Evolutionary conservation across 2,888 invertebrate species (phyloP).

Genomic region (Balanococcus diminutus): DNA sequence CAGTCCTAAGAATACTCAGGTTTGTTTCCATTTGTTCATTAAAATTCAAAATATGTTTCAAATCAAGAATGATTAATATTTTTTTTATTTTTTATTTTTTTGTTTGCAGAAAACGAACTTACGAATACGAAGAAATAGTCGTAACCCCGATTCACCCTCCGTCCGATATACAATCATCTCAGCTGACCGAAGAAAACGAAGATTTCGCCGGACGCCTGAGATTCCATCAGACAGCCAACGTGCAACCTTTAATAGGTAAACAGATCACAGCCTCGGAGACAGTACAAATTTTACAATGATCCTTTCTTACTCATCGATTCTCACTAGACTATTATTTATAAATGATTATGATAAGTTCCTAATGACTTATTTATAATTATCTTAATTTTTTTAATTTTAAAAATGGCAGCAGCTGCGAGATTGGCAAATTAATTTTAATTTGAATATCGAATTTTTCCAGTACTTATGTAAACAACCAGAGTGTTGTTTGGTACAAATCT

Average conservation of each 20-base stretch:
- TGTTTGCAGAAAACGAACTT: constrained; percentile 70
- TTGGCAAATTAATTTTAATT: background rate
- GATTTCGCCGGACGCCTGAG: constrained; percentile 90
- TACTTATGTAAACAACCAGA: background rate
- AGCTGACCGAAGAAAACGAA: constrained; percentile 92
- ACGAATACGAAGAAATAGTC: constrained; percentile 84
- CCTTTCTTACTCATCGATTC: background rate
- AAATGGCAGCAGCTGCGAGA: background rate
- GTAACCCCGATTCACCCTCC: constrained; percentile 82
- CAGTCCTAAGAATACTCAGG: constrained; percentile 78
- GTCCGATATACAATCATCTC: constrained; percentile 79
- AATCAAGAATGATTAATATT: too few relatives aligned
- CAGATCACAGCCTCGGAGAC: background rate
- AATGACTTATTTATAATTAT: background rate
- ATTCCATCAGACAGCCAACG: constrained; percentile 85
- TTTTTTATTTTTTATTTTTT: too few relatives aligned
- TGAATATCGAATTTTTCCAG: background rate
- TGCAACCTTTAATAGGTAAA: constrained; percentile 43
- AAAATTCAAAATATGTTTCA: too few relatives aligned
- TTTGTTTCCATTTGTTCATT: constrained; percentile 60
- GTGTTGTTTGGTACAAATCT: background rate
- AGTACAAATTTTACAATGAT: constrained; percentile 42
- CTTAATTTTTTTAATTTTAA: background rate
- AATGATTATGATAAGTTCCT: background rate
- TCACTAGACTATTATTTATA: background rate